Conservation (phyloP, 2,113 vertebrate species). For the Notiomystis cincta region DNA sequence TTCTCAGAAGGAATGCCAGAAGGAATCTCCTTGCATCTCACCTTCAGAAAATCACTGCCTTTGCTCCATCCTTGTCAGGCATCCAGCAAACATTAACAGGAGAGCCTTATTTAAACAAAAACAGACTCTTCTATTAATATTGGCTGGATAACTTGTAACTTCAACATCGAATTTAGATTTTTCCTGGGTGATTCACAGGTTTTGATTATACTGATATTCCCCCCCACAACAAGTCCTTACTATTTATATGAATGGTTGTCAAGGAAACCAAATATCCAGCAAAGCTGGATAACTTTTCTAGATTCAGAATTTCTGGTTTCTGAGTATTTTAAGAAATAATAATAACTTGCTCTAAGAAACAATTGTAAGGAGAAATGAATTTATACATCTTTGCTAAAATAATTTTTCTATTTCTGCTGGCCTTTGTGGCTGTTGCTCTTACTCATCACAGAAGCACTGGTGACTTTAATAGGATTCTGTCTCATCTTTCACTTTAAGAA, state of each 20-base stretch:
- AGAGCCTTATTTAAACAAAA: constrained; percentile 2
- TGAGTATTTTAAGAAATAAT: neutral
- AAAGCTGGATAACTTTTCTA: constrained; percentile 5
- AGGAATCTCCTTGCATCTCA: neutral
- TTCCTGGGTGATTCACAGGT: neutral
- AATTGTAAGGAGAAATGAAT: neutral
- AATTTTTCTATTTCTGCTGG: neutral
- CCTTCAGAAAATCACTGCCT: neutral
- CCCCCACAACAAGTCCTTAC: neutral
- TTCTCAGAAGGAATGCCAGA: neutral
- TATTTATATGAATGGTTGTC: constrained; percentile 62
- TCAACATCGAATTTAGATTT: constrained; percentile 14
- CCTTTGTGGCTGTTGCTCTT: neutral
- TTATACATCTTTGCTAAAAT: neutral
- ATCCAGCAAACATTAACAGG: neutral
- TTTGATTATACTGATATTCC: neutral
- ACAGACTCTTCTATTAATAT: neutral
- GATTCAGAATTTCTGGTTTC: constrained; percentile 15
- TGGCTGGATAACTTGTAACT: neutral
- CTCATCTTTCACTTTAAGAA: constrained; percentile 32
- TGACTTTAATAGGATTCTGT: constrained; percentile 27
- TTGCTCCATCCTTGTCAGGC: neutral
- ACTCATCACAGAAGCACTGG: neutral
- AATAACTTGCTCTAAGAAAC: constrained; percentile 4
- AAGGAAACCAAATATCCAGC: constrained; percentile 57